Percentiles rank a stretch among this genome's conserved stretches.
phyloP scores from a whole-genome alignment of 2,888 invertebrate genomes.

The Lochmaea crataegi region DNA sequence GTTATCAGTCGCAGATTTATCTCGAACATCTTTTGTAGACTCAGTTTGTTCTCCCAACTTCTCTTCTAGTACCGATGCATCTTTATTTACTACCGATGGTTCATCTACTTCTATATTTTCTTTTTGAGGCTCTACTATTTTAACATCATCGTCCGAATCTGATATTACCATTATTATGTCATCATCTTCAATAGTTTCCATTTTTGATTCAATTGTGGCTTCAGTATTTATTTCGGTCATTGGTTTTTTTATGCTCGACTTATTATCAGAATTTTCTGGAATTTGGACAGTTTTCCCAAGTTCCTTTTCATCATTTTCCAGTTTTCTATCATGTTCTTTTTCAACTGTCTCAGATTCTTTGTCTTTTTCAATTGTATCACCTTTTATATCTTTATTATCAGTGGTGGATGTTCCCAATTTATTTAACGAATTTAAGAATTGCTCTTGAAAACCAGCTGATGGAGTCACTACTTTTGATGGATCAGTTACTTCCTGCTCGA shows the following conservation, averaged over 20 bases:
- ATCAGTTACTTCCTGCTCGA: neutral
- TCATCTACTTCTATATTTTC: constrained; percentile 22
- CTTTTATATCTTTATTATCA: constrained; percentile 12
- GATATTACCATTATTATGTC: constrained; percentile 51
- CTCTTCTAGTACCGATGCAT: too few relatives aligned
- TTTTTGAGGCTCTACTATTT: constrained; percentile 12
- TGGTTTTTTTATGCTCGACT: neutral
- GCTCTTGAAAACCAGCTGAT: constrained; percentile 47
- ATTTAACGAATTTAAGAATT: constrained; percentile 47
- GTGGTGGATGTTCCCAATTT: constrained; percentile 22
- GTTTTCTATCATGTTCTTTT: neutral
- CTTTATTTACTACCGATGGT: constrained; percentile 17
- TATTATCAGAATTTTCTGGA: neutral
- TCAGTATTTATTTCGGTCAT: neutral
- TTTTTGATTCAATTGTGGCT: constrained; percentile 30
- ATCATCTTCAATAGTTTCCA: constrained; percentile 30
- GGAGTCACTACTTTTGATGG: constrained; percentile 33
- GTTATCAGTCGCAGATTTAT: too few relatives aligned
- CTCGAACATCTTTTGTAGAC: neutral
- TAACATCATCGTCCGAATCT: constrained; percentile 53
- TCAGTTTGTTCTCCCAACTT: constrained; percentile 15
- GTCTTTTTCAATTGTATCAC: constrained; percentile 20
- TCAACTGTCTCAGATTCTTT: neutral
- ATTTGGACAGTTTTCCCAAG: neutral
- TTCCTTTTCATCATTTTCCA: neutral